Percentiles rank a stretch among this genome's conserved stretches.
These are phyloP conservation scores for Leptoclinus maculatus DNA, from an alignment of 2,797 vertebrate species.

Conservation along the genomic window DNA sequence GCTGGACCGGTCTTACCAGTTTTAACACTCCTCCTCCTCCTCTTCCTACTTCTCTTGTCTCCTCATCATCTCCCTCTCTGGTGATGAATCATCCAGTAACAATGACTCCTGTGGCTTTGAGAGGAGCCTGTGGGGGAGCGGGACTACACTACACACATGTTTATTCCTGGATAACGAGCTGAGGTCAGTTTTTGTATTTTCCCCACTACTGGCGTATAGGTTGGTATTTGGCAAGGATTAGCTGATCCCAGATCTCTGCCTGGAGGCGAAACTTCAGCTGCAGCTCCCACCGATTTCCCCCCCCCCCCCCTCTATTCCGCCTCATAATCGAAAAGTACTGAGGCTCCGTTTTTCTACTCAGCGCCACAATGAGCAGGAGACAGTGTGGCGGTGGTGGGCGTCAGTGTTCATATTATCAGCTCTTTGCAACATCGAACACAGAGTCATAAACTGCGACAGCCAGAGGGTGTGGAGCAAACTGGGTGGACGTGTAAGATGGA, in stretches of 20 bases:
- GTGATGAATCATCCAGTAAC: slow-evolving; percentile 76
- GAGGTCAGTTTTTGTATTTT: slow-evolving; percentile 74
- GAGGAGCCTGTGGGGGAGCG: slow-evolving; percentile 70
- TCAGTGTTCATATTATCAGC: slow-evolving; percentile 60
- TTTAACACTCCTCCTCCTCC: slow-evolving; percentile 80
- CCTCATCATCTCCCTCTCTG: slow-evolving; percentile 67
- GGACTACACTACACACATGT: slow-evolving; percentile 72
- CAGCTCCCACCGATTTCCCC: slow-evolving; percentile 56
- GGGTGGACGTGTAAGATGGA: slow-evolving; percentile 30
- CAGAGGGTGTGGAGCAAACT: slow-evolving; percentile 43
- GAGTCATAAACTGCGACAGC: slow-evolving; percentile 55
- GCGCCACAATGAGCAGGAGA: slow-evolving; percentile 53
- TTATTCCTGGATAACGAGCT: slow-evolving; percentile 78
- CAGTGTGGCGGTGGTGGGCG: slow-evolving; percentile 38
- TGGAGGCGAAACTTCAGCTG: slow-evolving; percentile 70
- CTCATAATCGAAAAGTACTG: slow-evolving; percentile 48
- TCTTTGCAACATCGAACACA: slow-evolving; percentile 69
- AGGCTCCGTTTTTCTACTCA: slow-evolving; percentile 58
- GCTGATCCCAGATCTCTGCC: slow-evolving; percentile 74
- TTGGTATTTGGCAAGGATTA: slow-evolving; percentile 74
- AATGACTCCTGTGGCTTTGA: slow-evolving; percentile 72
- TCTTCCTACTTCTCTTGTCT: slow-evolving; percentile 57
- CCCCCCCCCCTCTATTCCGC: slow-evolving; percentile 19
- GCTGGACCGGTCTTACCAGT: slow-evolving; percentile 97
- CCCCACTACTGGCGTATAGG: slow-evolving; percentile 64